A percentile compares a stretch with the other conserved stretches of the same genome.
These are phyloP conservation scores for Dolomedes plantarius DNA, from an alignment of 2,888 invertebrate species.

Conservation along the genomic window DNA sequence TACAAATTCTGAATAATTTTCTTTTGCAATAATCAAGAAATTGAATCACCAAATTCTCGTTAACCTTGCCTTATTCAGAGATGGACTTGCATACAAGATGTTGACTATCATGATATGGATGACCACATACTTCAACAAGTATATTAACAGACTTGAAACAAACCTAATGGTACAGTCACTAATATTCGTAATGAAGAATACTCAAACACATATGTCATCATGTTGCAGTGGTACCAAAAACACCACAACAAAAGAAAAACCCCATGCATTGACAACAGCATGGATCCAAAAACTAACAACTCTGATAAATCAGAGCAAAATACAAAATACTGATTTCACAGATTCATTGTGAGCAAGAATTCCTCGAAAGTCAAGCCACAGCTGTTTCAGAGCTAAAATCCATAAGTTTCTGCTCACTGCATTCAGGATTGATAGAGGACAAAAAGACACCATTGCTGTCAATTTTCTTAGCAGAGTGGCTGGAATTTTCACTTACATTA, in stretches of 20 bases:
- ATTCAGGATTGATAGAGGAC: slow-evolving; percentile 16
- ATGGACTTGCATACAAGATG: not conserved
- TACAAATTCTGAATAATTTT: not conserved
- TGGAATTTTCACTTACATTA: not conserved
- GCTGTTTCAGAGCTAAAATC: slow-evolving; percentile 62
- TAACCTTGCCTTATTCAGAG: too few species aligned
- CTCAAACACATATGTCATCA: slow-evolving; percentile 21
- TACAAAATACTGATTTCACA: slow-evolving; percentile 23
- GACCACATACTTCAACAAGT: not conserved
- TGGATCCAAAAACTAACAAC: slow-evolving; percentile 16
- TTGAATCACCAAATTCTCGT: too few species aligned
- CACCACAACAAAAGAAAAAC: slow-evolving; percentile 12
- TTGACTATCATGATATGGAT: not conserved
- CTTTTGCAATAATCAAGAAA: too few species aligned
- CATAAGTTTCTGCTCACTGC: slow-evolving; percentile 17
- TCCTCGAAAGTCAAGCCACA: slow-evolving; percentile 37
- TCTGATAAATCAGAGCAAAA: slow-evolving; percentile 22
- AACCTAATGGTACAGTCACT: slow-evolving; percentile 17
- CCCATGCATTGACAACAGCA: slow-evolving; percentile 4
- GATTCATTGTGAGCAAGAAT: not conserved
- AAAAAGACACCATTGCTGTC: not conserved
- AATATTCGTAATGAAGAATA: slow-evolving; percentile 16
- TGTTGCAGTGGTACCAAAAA: slow-evolving; percentile 2
- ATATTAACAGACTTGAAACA: not conserved
- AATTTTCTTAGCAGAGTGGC: not conserved